A percentile compares a stretch with the other conserved stretches of the same genome.
These are phyloP conservation scores for Muricea muricata DNA, from an alignment of 92 coral and sea anemone genomes.

Conservation along the genomic window DNA sequence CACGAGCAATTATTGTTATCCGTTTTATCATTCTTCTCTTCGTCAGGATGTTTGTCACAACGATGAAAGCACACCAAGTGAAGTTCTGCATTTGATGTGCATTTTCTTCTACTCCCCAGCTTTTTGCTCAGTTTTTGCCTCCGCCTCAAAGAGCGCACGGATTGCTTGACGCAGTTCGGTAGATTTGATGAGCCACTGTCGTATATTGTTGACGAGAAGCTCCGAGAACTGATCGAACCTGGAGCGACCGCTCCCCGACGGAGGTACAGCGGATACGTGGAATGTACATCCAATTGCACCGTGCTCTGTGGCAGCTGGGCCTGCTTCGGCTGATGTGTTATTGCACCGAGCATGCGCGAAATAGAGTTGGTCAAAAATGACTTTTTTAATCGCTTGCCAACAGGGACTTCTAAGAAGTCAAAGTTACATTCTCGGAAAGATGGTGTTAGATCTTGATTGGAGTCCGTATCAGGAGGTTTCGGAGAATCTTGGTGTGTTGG, in stretches of 20 bases:
- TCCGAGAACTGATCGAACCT: constrained; percentile 80
- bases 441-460: constrained; percentile 14
- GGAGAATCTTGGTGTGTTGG: background rate
- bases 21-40: background rate
- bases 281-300: constrained; percentile 55
- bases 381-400: constrained; percentile 45
- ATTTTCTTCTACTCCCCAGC: constrained; percentile 6
- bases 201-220: constrained; percentile 42
- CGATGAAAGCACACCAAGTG: constrained; percentile 42
- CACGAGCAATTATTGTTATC: constrained; percentile 7
- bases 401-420: constrained; percentile 29
- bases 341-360: constrained; percentile 65
- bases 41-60: constrained; percentile 19
- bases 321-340: constrained; percentile 50
- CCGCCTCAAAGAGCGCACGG: background rate
- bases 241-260: constrained; percentile 97
- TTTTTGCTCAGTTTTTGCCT: background rate
- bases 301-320: constrained; percentile 5
- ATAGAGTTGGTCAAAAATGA: constrained; percentile 61
- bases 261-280: constrained; percentile 79
- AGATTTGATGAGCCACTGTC: constrained; percentile 41
- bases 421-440: constrained; percentile 34
- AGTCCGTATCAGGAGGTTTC: background rate
- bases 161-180: constrained; percentile 21
- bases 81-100: constrained; percentile 39